Evolutionary conservation across 2,797 vertebrate species (phyloP).

Genomic region (Sebastes baramenuke): DNA sequence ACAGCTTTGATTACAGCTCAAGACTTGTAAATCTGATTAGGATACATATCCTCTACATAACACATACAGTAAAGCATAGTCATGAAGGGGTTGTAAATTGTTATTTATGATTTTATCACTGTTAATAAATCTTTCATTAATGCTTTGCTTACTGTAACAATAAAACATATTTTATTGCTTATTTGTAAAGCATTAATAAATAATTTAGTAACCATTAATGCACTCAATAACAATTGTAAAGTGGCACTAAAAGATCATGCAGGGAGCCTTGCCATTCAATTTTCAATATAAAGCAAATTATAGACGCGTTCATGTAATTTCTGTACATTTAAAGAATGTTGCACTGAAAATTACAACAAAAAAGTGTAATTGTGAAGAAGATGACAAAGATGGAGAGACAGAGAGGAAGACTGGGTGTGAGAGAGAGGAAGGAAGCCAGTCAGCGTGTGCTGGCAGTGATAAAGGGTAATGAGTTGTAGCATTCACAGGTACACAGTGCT

Average conservation of each 20-base stretch:
- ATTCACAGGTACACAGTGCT: conserved; percentile 77
- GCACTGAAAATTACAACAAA: conserved; percentile 4
- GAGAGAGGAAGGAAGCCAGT: conserved; percentile 26
- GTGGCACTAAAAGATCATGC: not conserved
- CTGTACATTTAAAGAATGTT: not conserved
- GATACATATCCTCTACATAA: not conserved
- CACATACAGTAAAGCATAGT: not conserved
- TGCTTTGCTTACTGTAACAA: not conserved
- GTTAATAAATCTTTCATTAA: not conserved
- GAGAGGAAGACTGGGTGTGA: conserved; percentile 7
- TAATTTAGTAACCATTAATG: not conserved
- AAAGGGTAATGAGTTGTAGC: conserved; percentile 71
- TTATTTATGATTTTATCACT: not conserved
- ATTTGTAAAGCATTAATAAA: not conserved
- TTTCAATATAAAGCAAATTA: not conserved
- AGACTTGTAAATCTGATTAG: not conserved
- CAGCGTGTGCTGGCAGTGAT: conserved; percentile 61
- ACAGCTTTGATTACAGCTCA: not conserved
- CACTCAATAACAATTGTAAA: not conserved
- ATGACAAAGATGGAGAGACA: conserved; percentile 34
- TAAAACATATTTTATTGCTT: not conserved
- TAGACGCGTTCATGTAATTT: not conserved
- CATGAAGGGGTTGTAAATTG: not conserved
- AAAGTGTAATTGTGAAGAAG: conserved; percentile 3
- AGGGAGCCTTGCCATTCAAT: not conserved